Conservation (phyloP, 2,888 invertebrate species). For the Campopleginae sp. region DNA sequence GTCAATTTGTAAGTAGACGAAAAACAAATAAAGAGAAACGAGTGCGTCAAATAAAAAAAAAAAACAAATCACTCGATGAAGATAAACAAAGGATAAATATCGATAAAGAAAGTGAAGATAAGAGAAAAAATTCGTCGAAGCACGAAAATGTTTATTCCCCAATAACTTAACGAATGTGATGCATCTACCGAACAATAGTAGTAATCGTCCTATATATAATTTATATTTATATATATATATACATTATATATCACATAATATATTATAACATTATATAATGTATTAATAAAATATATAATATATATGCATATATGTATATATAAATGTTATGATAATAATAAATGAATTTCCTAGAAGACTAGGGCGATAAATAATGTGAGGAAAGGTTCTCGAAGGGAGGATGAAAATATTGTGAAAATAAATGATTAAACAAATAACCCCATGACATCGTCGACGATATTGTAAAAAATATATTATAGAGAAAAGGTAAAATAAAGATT, state of each 20-base stretch:
- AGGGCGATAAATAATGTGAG: conserved; percentile 32
- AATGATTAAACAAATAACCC: conserved; percentile 2
- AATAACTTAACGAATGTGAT: conserved; percentile 44
- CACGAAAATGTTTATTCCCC: conserved; percentile 24
- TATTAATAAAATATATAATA: conserved; percentile 47
- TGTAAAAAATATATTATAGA: conserved; percentile 56
- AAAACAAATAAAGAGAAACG: conserved; percentile 11
- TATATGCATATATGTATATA: conserved; percentile 48
- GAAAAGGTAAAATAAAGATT: conserved; percentile 1
- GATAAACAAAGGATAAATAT: conserved; percentile 9
- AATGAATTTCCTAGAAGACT: conserved; percentile 61
- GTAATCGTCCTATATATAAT: conserved; percentile 51
- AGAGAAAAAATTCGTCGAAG: background rate
- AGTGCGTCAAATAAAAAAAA: conserved; percentile 15
- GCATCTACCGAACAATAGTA: conserved; percentile 57
- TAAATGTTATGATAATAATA: conserved; percentile 51
- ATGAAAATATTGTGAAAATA: conserved; percentile 37
- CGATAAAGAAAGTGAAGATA: background rate
- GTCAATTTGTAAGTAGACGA: conserved; percentile 74
- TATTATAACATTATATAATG: conserved; percentile 45
- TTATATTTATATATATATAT: conserved; percentile 42
- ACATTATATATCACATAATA: conserved; percentile 49
- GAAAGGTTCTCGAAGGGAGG: conserved; percentile 25
- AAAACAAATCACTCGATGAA: conserved; percentile 24
- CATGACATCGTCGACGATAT: conserved; percentile 39